phyloP scores from a whole-genome alignment of 2,113 vertebrate species.

The Rhadina sibilatrix region DNA sequence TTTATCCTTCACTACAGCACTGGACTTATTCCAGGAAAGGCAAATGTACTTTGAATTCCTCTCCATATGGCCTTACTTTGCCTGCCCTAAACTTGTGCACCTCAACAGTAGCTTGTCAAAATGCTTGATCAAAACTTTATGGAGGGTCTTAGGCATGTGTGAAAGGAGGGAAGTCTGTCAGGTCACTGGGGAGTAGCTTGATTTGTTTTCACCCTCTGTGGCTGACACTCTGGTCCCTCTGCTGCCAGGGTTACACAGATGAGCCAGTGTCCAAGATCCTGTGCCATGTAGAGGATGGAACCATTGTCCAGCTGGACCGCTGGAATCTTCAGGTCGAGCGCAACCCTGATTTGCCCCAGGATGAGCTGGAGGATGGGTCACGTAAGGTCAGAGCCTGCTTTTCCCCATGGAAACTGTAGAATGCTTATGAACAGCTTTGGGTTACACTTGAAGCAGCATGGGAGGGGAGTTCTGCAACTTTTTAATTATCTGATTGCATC shows the following conservation, averaged over 20 bases:
- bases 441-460: background rate
- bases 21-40: background rate
- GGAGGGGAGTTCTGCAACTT: background rate
- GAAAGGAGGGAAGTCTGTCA: background rate
- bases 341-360: conserved; percentile 79
- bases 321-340: conserved; percentile 84
- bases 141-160: background rate
- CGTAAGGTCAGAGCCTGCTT: conserved; percentile 74
- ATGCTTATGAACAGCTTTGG: background rate
- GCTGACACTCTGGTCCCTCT: background rate
- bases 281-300: conserved; percentile 83
- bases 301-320: conserved; percentile 82
- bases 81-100: background rate
- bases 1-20: background rate
- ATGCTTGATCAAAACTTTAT: background rate
- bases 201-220: background rate
- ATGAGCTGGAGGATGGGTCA: conserved; percentile 80
- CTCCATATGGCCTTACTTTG: background rate
- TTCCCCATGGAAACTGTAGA: background rate
- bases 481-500: background rate
- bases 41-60: background rate
- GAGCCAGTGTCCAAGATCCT: conserved; percentile 84
- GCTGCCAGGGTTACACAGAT: conserved; percentile 79
- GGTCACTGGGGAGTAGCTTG: background rate
- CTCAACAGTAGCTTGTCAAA: background rate